These are phyloP conservation scores for Notamacropus eugenii DNA, from an alignment of 2,797 vertebrate species.

Conservation along the genomic window DNA sequence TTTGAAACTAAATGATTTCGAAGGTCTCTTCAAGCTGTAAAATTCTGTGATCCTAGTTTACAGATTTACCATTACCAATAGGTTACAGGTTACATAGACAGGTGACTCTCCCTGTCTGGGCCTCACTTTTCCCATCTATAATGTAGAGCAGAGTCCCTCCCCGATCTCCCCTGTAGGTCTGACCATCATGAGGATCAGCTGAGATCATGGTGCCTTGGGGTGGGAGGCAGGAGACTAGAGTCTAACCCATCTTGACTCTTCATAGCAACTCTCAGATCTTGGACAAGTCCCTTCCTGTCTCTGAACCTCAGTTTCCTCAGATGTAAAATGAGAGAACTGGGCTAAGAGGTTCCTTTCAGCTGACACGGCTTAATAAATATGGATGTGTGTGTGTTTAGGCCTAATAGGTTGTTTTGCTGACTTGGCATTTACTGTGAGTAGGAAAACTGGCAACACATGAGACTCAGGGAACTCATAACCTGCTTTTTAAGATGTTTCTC, in stretches of 20 bases:
- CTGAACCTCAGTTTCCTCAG: conserved; percentile 13
- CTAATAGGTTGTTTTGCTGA: neutral
- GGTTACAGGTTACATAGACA: neutral
- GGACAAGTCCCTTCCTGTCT: neutral
- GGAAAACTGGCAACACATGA: neutral
- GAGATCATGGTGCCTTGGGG: neutral
- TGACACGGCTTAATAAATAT: neutral
- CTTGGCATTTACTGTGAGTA: neutral
- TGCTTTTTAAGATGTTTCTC: neutral
- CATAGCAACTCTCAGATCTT: neutral
- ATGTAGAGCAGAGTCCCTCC: neutral
- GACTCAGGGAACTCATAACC: neutral
- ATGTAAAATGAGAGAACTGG: neutral
- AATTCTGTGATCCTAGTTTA: neutral
- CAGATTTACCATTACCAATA: neutral
- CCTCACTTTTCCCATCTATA: neutral
- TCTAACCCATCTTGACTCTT: neutral
- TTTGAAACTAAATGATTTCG: conserved; percentile 2
- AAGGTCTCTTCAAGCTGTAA: neutral
- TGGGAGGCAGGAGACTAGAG: neutral
- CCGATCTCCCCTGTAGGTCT: too few relatives aligned
- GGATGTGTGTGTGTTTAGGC: neutral
- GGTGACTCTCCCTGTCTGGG: neutral
- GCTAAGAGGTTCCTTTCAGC: neutral
- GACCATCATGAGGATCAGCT: neutral